phyloP scores from a whole-genome alignment of 2,888 invertebrate species.

The Trachelus troglodyta region DNA sequence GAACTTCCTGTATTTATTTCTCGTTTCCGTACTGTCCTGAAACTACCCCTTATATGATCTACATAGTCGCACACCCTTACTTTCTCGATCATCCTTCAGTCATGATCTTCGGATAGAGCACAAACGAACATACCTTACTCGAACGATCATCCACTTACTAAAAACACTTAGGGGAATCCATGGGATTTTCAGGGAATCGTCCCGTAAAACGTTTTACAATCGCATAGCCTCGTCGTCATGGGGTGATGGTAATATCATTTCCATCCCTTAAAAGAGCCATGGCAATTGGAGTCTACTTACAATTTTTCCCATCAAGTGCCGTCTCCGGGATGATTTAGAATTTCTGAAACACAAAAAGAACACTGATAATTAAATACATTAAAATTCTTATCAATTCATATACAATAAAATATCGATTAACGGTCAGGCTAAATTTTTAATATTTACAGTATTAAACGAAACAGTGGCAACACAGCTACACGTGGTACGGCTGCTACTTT shows the following conservation, averaged over 20 bases:
- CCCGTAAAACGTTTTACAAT: slow-evolving; percentile 11
- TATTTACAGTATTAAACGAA: neutral
- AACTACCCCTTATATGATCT: neutral
- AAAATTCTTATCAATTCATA: neutral
- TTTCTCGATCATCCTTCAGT: neutral
- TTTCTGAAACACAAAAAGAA: neutral
- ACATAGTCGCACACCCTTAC: neutral
- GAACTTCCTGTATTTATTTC: neutral
- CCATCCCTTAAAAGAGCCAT: neutral
- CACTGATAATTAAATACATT: neutral
- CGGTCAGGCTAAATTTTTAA: neutral
- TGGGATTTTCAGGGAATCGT: slow-evolving; percentile 2
- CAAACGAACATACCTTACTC: neutral
- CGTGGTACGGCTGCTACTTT: too few relatives aligned
- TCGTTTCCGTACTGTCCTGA: neutral
- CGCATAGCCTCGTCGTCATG: neutral
- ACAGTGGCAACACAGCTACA: too few relatives aligned
- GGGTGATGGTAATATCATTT: too few relatives aligned
- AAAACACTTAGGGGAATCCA: neutral
- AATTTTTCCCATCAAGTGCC: neutral
- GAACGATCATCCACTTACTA: slow-evolving; percentile 3
- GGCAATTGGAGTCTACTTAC: neutral
- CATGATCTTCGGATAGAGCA: neutral
- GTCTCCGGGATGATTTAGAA: neutral
- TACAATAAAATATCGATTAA: neutral